phyloP scores from a whole-genome alignment of 2,113 vertebrate species.

The Pygoscelis adeliae region DNA sequence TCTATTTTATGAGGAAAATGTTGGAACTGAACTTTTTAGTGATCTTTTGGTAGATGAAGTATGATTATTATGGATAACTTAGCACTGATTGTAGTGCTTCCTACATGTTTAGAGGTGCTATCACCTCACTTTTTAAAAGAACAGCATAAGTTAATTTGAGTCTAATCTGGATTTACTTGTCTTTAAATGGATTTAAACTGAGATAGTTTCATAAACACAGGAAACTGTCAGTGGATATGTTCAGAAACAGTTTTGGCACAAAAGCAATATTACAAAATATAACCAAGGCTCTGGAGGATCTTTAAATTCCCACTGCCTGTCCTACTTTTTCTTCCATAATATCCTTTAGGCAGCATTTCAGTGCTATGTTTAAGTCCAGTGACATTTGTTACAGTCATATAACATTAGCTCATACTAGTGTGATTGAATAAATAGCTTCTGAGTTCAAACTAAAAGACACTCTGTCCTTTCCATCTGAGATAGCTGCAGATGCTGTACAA shows the following conservation, averaged over 20 bases:
- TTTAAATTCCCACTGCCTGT: background rate
- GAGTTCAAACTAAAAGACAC: background rate
- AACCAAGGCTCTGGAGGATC: background rate
- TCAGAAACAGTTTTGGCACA: background rate
- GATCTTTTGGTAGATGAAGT: background rate
- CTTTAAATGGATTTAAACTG: background rate
- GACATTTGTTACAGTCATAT: slow-evolving; percentile 41
- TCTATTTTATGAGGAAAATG: background rate
- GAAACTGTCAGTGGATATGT: background rate
- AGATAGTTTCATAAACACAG: background rate
- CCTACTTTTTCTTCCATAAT: slow-evolving; percentile 22
- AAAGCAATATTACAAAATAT: background rate
- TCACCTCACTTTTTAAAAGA: background rate
- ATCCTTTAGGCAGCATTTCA: slow-evolving; percentile 40
- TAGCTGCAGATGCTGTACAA: background rate
- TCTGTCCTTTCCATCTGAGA: background rate
- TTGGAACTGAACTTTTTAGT: background rate
- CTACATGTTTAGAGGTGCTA: background rate
- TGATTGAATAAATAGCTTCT: slow-evolving; percentile 34
- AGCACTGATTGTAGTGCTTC: background rate
- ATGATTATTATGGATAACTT: background rate
- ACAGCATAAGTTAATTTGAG: background rate
- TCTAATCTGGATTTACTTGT: background rate
- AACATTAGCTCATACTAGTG: background rate
- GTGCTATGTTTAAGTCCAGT: background rate